Percentiles rank a stretch among this genome's conserved stretches.
Conservation (phyloP, 92 coral and sea anemone species). For the Parazoanthus atlanticus region DNA sequence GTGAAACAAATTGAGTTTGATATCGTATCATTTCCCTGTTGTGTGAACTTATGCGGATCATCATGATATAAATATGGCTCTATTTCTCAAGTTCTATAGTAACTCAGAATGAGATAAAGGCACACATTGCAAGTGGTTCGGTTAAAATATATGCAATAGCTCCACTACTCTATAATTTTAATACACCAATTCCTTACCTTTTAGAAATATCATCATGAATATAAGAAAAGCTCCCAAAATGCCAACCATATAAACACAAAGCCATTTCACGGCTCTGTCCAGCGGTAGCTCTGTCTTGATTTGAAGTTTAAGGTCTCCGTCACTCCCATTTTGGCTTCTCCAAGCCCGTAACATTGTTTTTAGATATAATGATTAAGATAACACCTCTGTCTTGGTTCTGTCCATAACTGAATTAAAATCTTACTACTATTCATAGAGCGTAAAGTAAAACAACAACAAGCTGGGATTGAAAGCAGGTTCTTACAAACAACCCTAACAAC, state of each 20-base stretch:
- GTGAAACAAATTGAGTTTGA: background rate
- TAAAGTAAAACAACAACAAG: conserved; percentile 28
- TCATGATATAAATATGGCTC: background rate
- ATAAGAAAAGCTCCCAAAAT: conserved; percentile 63
- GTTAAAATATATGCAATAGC: background rate
- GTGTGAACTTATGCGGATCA: background rate
- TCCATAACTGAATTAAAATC: conserved; percentile 2
- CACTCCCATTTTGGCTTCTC: conserved; percentile 1
- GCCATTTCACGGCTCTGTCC: conserved; percentile 72
- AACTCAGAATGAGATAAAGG: background rate
- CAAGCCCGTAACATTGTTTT: conserved; percentile 20
- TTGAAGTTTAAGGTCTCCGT: background rate
- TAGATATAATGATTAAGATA: background rate
- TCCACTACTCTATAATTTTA: background rate
- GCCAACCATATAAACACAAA: conserved; percentile 68
- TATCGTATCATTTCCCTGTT: background rate
- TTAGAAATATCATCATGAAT: conserved; percentile 57
- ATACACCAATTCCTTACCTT: conserved; percentile 54
- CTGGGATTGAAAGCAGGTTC: background rate
- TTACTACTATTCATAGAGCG: conserved; percentile 9
- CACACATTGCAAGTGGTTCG: background rate
- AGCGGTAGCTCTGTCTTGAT: conserved; percentile 69
- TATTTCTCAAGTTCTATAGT: background rate
- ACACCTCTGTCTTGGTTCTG: background rate
- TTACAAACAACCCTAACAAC: background rate